Evolutionary conservation across 2,888 invertebrate species (phyloP).

Genomic region (Brachycybe producta): DNA sequence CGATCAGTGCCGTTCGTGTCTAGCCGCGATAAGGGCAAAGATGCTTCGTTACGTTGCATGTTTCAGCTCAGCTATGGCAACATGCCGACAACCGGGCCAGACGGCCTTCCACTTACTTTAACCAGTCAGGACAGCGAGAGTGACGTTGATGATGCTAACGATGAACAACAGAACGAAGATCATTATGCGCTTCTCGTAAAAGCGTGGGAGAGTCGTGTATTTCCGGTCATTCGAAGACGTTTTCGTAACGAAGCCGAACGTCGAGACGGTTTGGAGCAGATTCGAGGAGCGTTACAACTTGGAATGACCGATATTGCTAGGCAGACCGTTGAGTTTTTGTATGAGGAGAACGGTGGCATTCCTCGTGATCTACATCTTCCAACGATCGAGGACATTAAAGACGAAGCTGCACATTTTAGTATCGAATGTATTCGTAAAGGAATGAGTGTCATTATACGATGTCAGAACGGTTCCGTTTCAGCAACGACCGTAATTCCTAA

Average conservation of each 20-base stretch:
- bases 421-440: slow-evolving; percentile 34
- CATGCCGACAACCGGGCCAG: slow-evolving; percentile 30
- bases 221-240: slow-evolving; percentile 33
- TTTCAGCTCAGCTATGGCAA: slow-evolving; percentile 29
- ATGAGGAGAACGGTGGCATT: slow-evolving; percentile 36
- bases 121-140: slow-evolving; percentile 29
- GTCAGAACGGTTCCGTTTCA: slow-evolving; percentile 15
- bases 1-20: slow-evolving; percentile 19
- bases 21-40: slow-evolving; percentile 30
- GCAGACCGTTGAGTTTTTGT: slow-evolving; percentile 36
- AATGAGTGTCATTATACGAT: slow-evolving; percentile 31
- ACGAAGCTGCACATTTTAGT: slow-evolving; percentile 34
- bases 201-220: slow-evolving; percentile 36
- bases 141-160: slow-evolving; percentile 30
- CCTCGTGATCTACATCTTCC: slow-evolving; percentile 35
- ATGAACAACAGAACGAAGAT: slow-evolving; percentile 28
- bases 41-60: slow-evolving; percentile 28
- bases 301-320: slow-evolving; percentile 36
- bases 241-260: slow-evolving; percentile 36
- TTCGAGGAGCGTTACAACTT: slow-evolving; percentile 34
- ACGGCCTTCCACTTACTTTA: slow-evolving; percentile 23
- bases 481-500: slow-evolving; percentile 29
- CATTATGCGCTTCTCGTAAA: slow-evolving; percentile 34
- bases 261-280: slow-evolving; percentile 36
- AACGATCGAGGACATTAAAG: slow-evolving; percentile 35